Evolutionary conservation across 1,140 invertebrate species (phyloP).

Genomic region (Chelonus insularis): DNA sequence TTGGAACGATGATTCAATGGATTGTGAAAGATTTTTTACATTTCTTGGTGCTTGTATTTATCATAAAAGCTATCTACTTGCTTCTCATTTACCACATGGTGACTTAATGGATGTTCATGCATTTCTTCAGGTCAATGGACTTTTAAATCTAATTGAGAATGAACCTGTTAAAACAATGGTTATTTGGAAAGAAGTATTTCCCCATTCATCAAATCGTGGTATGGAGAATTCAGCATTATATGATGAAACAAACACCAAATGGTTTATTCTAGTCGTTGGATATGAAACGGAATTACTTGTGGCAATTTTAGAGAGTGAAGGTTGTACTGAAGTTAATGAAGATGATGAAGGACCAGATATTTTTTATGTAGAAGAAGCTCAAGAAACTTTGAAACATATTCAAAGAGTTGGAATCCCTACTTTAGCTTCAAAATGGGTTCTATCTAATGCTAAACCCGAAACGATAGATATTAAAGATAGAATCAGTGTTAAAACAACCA

Average conservation of each 20-base stretch:
- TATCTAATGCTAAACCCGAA: constrained; percentile 63
- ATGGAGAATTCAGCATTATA: constrained; percentile 11
- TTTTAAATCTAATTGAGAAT: constrained; percentile 67
- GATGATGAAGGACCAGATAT: constrained; percentile 63
- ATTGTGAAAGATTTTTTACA: constrained; percentile 76
- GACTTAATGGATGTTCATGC: constrained; percentile 73
- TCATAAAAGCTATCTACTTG: constrained; percentile 71
- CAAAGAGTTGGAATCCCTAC: constrained; percentile 67
- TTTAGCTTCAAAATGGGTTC: constrained; percentile 65
- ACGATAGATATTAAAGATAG: constrained; percentile 46
- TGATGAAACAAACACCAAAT: constrained; percentile 56
- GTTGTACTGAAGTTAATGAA: constrained; percentile 55
- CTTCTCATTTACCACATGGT: constrained; percentile 71
- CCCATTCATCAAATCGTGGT: constrained; percentile 54
- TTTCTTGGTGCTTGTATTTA: constrained; percentile 75
- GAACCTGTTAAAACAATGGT: constrained; percentile 71
- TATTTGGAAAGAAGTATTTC: constrained; percentile 76
- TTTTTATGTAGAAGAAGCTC: constrained; percentile 71
- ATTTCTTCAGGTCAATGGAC: constrained; percentile 69
- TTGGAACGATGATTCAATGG: constrained; percentile 78
- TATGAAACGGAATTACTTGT: constrained; percentile 72
- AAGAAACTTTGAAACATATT: constrained; percentile 70
- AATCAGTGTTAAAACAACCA: constrained; percentile 39
- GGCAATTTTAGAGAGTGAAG: constrained; percentile 73
- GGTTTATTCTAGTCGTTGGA: constrained; percentile 75